Base-by-base conservation (phyloP, 2,797 vertebrate species). In the Margarornis squamiger region DNA sequence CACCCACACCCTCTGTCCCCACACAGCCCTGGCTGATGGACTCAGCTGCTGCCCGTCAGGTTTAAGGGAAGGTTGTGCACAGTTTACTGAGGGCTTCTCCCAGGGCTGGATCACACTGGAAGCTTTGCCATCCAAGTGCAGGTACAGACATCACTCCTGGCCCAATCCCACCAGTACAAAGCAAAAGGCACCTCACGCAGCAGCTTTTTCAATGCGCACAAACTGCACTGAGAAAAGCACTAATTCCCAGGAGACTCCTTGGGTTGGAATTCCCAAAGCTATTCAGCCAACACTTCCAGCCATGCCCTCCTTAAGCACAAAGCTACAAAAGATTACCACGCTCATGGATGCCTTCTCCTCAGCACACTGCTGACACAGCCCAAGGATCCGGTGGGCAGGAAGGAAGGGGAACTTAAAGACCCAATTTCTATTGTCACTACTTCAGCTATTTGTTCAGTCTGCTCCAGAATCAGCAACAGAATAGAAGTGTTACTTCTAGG, bases 21-120 rank as follows among this genome's bases (percentile, higher is more conserved):
- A 41, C 0, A 0, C 0, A 0, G 34, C 70, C 39, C 24, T 2
- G 6, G 6, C 4, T 30, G n/a, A 5, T 18, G 13, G 39, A 19
- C 72, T 39, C 24, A 5, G 45, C 66, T 75, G 70, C 61, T 48
- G 54, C 43, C 46, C 14, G 26, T 1, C 4, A 27, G 16, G 2
- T 8, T 43, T 20, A 23, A 27, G 51, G 34, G 46, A 39, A 32
- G 11, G 26, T 5, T 71, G n/a, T 12, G 6, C 36, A 14, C 7
- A 57, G 18, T 4, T 57, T 34, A 21, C 14, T 17, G 26, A n/a
- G 9, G 13, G 32, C 13, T 52, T 36, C 49, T 26, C 5, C 1
- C 10, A 30, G 34, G 27, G 54, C 24, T 3, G 1, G 27, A 38
- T 51, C 32, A 80, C 55, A 32, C 45, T 57, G 39, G 24, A 66